phyloP scores from a whole-genome alignment of 2,113 vertebrate genomes.

The Gallinago jamesoni region DNA sequence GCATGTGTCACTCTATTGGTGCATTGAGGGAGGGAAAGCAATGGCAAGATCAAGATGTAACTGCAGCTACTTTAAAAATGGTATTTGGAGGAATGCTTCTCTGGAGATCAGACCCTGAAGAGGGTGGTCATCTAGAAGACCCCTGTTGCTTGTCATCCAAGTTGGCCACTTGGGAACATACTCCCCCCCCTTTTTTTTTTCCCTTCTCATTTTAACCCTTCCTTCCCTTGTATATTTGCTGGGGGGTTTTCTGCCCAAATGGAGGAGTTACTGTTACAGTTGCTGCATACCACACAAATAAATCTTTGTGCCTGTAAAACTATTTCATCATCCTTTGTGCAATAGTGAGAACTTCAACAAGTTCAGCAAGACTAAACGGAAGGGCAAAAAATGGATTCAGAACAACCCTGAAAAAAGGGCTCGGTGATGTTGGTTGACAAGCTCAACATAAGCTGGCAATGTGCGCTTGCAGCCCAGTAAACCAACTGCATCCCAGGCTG shows the following conservation, averaged over 20 bases:
- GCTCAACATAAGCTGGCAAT: not conserved
- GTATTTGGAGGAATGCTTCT: not conserved
- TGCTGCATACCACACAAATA: not conserved
- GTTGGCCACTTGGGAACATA: accelerated
- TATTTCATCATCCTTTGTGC: not conserved
- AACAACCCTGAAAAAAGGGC: not conserved
- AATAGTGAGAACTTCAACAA: not conserved
- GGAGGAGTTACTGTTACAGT: not conserved
- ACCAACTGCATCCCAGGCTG: not conserved
- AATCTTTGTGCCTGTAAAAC: not conserved
- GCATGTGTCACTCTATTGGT: not conserved
- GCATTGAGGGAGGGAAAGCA: not conserved
- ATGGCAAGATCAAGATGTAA: not conserved
- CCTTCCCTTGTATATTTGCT: not conserved
- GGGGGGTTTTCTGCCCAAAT: not conserved
- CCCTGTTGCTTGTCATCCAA: not conserved
- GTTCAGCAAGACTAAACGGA: not conserved
- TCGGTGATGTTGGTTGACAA: not conserved
- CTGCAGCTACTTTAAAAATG: not conserved
- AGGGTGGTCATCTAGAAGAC: not conserved
- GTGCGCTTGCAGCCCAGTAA: not conserved
- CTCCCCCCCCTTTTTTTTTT: not conserved
- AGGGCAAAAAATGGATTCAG: not conserved
- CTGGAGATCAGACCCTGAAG: not conserved
- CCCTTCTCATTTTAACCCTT: not conserved